These are phyloP conservation scores for Pseudorasbora parva DNA, from an alignment of 2,113 vertebrate genomes.

Conservation along the genomic window DNA sequence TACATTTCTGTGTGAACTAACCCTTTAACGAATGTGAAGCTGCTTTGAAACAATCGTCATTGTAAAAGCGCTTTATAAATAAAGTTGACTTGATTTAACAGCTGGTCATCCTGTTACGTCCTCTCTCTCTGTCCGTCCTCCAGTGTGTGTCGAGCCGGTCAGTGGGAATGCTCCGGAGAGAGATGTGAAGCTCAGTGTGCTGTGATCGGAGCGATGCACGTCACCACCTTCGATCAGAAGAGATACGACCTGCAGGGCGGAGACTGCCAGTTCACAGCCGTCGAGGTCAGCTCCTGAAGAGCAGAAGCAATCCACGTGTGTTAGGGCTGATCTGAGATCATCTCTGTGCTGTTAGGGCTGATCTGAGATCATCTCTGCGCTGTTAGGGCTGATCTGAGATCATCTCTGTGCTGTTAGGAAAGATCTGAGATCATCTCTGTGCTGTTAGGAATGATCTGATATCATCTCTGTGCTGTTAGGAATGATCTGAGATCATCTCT, in stretches of 20 bases:
- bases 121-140: background rate
- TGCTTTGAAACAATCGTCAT: too few species aligned
- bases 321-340: too few species aligned
- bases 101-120: too few species aligned
- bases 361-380: background rate
- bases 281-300: slow-evolving; percentile 78
- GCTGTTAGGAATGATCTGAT: too few species aligned
- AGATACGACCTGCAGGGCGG: slow-evolving; percentile 77
- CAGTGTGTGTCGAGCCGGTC: slow-evolving; percentile 82
- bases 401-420: background rate
- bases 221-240: slow-evolving; percentile 85
- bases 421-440: background rate
- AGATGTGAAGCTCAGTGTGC: slow-evolving; percentile 82
- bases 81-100: too few species aligned
- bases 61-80: too few species aligned
- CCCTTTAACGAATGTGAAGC: too few species aligned
- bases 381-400: background rate
- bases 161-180: slow-evolving; percentile 82
- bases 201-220: slow-evolving; percentile 80
- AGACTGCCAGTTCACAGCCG: slow-evolving; percentile 77
- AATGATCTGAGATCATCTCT: background rate
- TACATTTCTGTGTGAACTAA: too few species aligned
- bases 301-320: too few species aligned
- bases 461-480: background rate
- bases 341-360: background rate